A percentile compares a stretch with the other conserved stretches of the same genome.
These are phyloP conservation scores for Neoniphon sammara DNA, from an alignment of 2,797 vertebrate genomes.

Conservation along the genomic window DNA sequence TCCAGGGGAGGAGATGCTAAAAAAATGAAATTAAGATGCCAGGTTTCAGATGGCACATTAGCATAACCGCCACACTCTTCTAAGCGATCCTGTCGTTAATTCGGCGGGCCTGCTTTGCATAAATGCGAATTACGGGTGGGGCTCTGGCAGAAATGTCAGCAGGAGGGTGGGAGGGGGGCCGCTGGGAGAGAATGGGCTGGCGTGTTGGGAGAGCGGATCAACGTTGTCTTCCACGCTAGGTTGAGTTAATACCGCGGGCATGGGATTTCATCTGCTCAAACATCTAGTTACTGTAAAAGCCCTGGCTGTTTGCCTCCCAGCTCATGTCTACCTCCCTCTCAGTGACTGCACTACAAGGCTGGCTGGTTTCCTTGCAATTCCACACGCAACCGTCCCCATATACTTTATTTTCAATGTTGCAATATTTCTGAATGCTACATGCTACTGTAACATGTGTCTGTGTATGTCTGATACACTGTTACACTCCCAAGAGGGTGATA, in stretches of 20 bases:
- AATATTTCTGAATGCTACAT: too few relatives aligned
- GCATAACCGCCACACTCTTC: constrained; percentile 58
- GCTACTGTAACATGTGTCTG: too few relatives aligned
- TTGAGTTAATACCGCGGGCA: background rate
- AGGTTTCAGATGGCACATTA: constrained; percentile 66
- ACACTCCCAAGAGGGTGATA: too few relatives aligned
- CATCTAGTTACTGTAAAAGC: background rate
- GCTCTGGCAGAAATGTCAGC: constrained; percentile 47
- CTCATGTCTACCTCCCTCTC: background rate
- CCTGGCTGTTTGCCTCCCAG: background rate
- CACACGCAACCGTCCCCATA: background rate
- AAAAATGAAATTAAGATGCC: constrained; percentile 63
- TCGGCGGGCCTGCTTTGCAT: constrained; percentile 53
- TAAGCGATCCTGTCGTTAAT: constrained; percentile 62
- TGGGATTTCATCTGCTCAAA: constrained; percentile 1
- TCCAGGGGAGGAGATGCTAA: constrained; percentile 31
- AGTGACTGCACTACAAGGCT: background rate
- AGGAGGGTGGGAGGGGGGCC: background rate
- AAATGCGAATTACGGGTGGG: constrained; percentile 54
- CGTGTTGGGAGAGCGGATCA: background rate
- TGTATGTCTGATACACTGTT: too few relatives aligned
- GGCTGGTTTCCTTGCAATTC: too few relatives aligned
- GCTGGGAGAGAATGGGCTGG: background rate
- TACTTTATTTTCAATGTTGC: too few relatives aligned
- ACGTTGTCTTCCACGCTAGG: background rate